Conservation (phyloP, 2,888 invertebrate species). For the Deroplatys truncata region DNA sequence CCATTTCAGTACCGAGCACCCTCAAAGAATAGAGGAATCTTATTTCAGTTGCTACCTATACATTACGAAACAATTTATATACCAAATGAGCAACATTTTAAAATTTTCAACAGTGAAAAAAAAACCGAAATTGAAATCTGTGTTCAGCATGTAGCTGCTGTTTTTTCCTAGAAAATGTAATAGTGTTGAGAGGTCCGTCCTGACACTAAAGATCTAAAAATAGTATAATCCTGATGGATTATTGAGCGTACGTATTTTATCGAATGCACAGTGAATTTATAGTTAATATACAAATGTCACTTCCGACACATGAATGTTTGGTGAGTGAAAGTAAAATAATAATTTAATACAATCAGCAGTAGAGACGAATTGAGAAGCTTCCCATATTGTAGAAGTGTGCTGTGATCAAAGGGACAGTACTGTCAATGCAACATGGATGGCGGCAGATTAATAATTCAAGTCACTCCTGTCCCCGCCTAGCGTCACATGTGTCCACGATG, state of each 20-base stretch:
- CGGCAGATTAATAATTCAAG: background rate
- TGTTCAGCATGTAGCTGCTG: no score
- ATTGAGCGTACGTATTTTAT: background rate
- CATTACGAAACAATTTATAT: no score
- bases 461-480: background rate
- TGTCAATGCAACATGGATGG: background rate
- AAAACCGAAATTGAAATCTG: no score
- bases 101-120: no score
- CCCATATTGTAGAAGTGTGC: background rate
- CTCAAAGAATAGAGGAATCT: no score
- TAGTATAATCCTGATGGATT: background rate
- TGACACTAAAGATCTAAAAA: no score
- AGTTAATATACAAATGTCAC: background rate
- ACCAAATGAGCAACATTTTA: no score
- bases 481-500: background rate
- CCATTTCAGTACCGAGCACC: no score
- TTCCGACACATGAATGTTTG: background rate
- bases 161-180: no score
- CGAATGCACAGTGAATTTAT: background rate
- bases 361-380: background rate
- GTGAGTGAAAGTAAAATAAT: background rate
- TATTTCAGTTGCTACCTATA: no score
- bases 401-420: background rate
- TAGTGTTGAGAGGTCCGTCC: no score
- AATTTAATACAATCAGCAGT: background rate